Evolutionary conservation across 92 coral and sea anemone genomes (phyloP).

Genomic region (Isaurus tuberculatus): DNA sequence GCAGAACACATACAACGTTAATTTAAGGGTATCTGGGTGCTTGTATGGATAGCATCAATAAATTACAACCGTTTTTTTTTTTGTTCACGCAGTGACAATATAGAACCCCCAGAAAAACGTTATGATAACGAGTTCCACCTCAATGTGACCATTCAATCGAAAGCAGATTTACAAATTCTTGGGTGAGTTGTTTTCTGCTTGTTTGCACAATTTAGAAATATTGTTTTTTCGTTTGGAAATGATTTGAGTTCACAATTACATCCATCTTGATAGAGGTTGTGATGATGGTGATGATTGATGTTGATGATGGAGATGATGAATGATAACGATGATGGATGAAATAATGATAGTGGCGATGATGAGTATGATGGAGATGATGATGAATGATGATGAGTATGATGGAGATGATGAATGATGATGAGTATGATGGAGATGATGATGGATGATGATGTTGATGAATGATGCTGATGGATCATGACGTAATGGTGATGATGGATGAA

Average conservation of each 20-base stretch:
- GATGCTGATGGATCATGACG: neutral
- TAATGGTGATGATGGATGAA: neutral
- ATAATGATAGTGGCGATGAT: neutral
- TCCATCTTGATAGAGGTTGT: no score
- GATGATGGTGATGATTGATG: no score
- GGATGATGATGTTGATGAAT: neutral
- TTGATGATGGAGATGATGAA: no score
- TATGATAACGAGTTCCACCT: constrained; percentile 67
- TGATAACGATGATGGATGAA: neutral
- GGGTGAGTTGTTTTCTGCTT: constrained; percentile 61
- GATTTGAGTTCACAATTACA: neutral
- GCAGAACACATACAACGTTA: no score
- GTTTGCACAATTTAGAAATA: neutral
- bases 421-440: neutral
- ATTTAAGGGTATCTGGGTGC: no score
- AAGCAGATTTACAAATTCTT: constrained; percentile 79
- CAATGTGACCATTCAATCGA: constrained; percentile 84
- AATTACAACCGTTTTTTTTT: neutral
- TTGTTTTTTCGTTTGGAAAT: neutral
- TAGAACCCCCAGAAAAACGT: constrained; percentile 59
- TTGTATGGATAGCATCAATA: no score
- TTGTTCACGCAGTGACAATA: constrained; percentile 65
- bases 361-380: neutral
- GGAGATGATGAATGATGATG: neutral
- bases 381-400: neutral